Percentiles rank a stretch among this genome's conserved stretches.
Conservation (phyloP, 2,888 invertebrate species). For the Drosophila infuscata region DNA sequence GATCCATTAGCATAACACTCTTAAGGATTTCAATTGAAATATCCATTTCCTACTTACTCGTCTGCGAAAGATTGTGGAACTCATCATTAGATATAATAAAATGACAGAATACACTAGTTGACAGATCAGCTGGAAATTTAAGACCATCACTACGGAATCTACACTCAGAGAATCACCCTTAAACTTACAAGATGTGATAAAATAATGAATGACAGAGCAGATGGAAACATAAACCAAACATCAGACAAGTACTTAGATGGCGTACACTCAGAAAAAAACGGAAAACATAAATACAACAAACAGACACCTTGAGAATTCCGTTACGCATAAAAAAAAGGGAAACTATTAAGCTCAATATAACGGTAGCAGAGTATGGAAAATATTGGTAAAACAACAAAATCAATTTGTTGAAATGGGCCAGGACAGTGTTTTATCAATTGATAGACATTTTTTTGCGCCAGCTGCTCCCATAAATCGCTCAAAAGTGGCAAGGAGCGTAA, state of each 20-base stretch:
- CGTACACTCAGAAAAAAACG: neutral
- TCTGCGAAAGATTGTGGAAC: neutral
- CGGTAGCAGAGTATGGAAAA: neutral
- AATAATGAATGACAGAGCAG: neutral
- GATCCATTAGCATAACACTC: constrained; percentile 19
- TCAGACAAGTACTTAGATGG: constrained; percentile 4
- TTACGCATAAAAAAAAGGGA: neutral
- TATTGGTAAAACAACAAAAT: constrained; percentile 39
- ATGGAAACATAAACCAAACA: neutral
- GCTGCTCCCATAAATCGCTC: constrained; percentile 76
- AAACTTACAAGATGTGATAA: neutral
- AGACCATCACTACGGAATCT: neutral
- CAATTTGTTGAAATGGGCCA: constrained; percentile 57
- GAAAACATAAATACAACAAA: constrained; percentile 16
- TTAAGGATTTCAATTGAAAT: constrained; percentile 21
- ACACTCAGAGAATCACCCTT: neutral
- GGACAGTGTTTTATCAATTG: constrained; percentile 67
- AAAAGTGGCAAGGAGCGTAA: constrained; percentile 74
- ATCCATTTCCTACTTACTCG: constrained; percentile 4
- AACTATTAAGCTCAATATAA: constrained; percentile 26
- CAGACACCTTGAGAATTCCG: constrained; percentile 19
- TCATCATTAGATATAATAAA: neutral
- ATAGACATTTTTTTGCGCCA: constrained; percentile 37
- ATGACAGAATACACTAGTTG: neutral
- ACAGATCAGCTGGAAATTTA: neutral